Base-by-base conservation (phyloP, 2,113 vertebrate genomes). In the Gobius niger region DNA sequence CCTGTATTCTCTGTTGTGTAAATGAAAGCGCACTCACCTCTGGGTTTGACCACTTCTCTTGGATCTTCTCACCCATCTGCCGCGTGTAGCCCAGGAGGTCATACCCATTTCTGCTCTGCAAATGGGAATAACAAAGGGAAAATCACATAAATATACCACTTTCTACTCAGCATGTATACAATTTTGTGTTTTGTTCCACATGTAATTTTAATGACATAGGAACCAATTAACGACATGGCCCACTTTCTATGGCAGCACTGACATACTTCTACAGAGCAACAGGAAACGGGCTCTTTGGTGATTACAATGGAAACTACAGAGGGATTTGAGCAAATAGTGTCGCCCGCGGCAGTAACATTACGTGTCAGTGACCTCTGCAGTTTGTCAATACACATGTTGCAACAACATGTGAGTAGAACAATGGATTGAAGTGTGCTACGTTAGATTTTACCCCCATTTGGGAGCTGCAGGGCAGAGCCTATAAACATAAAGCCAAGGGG, bases 1-100 rank as follows among this genome's bases (percentile, higher is more conserved):
- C 14, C 34, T 60, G 78, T 2, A 12, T 47, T 24, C 70, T 44
- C 44, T 44, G 49, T 41, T 75, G 7, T 73, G 67, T 10, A 59
- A 53, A 59, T 34, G 56, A 64, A 62, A 1, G 24, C 66, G 47
- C 10, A 66, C 84, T 96, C 90, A 96, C 94, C 89, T 93, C 94
- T 12, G 93, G 93, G 82, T 94, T 93, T 84, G 92, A 93, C 90
- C 94, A 95, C 87, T 94, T 96, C 85, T 87, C 92, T 89, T 95
- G 95, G 81, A 95, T 91, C 80, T 92, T 95, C 87, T 94, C 94
- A 52, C 94, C 93, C 93, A 96, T 93, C 78, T 94, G 90, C 46
- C 93, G 93, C 75, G 94, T 92, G 24, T 92, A 92, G 6, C 89
- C 90, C 76, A 95, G 94, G 81, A 95, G 89, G 69, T 91, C 93